phyloP scores from a whole-genome alignment of 2,888 invertebrate species.

The Tolmerus cingulatus region DNA sequence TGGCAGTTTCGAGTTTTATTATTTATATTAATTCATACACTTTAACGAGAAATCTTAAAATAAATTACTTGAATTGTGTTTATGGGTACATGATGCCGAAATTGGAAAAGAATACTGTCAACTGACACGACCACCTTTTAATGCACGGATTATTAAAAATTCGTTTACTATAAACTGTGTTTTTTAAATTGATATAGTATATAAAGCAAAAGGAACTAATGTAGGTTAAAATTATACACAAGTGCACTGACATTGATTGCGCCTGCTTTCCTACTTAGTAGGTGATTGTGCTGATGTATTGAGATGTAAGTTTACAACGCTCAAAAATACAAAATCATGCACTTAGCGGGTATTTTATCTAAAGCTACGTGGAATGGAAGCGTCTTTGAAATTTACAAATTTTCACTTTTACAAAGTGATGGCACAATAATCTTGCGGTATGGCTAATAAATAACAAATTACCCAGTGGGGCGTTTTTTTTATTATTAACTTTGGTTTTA shows the following conservation, averaged over 20 bases:
- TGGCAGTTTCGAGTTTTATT: slow-evolving; percentile 30
- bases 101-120: not conserved
- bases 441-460: not conserved
- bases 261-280: not conserved
- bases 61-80: not conserved
- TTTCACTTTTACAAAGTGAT: not conserved
- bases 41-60: not conserved
- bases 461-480: not conserved
- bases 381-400: not conserved
- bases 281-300: not conserved
- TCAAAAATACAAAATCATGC: not conserved
- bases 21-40: not conserved
- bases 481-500: not conserved
- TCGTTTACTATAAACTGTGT: not conserved
- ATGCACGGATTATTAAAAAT: not conserved
- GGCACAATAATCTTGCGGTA: not conserved
- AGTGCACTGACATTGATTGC: not conserved
- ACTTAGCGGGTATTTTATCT: not conserved
- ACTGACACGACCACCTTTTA: not conserved
- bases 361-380: not conserved
- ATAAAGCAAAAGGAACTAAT: not conserved
- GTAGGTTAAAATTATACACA: not conserved
- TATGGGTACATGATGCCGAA: not conserved
- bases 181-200: not conserved
- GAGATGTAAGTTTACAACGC: not conserved